Evolutionary conservation across 2,113 vertebrate species (phyloP).

Genomic region (Macrotis lagotis): DNA sequence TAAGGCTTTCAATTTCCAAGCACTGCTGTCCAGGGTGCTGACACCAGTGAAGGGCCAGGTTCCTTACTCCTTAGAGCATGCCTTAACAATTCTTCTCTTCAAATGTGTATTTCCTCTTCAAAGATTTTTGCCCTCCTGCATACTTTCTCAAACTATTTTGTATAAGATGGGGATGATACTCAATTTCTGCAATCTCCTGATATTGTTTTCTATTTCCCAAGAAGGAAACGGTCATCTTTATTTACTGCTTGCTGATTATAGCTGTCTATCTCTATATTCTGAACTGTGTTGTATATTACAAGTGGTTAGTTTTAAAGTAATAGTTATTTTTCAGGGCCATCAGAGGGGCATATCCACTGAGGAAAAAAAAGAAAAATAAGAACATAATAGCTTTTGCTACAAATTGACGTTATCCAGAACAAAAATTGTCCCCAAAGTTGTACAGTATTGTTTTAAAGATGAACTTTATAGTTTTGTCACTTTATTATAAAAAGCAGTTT

Average conservation of each 20-base stretch:
- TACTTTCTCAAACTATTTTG: conserved; percentile 21
- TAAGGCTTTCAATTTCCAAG: neutral
- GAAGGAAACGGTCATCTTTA: conserved; percentile 25
- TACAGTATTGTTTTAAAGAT: neutral
- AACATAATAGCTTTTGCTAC: neutral
- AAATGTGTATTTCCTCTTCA: conserved; percentile 44
- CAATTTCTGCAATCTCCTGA: conserved; percentile 18
- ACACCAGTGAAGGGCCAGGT: neutral
- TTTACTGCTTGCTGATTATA: conserved; percentile 22
- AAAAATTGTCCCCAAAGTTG: neutral
- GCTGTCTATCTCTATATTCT: conserved; percentile 40
- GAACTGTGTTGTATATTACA: conserved; percentile 10
- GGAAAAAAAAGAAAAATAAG: neutral
- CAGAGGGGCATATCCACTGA: neutral
- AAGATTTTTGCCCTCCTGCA: conserved; percentile 6
- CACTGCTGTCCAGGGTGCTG: neutral
- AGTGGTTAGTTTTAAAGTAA: conserved; percentile 14
- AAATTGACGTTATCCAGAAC: neutral
- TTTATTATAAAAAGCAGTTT: neutral
- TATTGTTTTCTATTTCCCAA: conserved; percentile 34
- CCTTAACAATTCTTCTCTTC: conserved; percentile 3
- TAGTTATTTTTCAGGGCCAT: conserved; percentile 7
- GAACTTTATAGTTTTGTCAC: neutral
- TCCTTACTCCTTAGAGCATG: neutral
- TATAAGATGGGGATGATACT: conserved; percentile 50